A percentile compares a stretch with the other conserved stretches of the same genome.
Conservation (phyloP, 2,888 invertebrate species). For the Xanthia togata region DNA sequence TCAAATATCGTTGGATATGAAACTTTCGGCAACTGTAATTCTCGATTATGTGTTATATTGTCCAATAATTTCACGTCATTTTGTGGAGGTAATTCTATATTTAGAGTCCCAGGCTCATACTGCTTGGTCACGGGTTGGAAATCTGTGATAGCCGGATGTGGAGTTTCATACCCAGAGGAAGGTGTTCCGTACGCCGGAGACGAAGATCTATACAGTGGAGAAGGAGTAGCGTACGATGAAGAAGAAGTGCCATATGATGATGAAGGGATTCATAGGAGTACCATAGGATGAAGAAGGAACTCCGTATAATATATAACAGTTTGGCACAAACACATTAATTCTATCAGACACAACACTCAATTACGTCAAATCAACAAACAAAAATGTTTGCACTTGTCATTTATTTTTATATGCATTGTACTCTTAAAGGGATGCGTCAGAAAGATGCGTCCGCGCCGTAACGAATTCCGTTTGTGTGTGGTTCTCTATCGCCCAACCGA, state of each 20-base stretch:
- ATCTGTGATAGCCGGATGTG: constrained; percentile 71
- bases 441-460: constrained; percentile 63
- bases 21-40: constrained; percentile 83
- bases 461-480: constrained; percentile 67
- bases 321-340: constrained; percentile 23
- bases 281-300: constrained; percentile 64
- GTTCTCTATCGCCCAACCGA: no score
- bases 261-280: constrained; percentile 63
- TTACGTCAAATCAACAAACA: constrained; percentile 29
- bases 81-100: constrained; percentile 76
- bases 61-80: constrained; percentile 76
- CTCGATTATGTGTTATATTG: constrained; percentile 71
- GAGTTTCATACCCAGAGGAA: constrained; percentile 68
- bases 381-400: constrained; percentile 14
- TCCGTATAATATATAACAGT: constrained; percentile 61
- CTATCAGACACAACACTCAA: constrained; percentile 19
- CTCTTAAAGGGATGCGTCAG: constrained; percentile 43
- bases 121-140: constrained; percentile 73
- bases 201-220: constrained; percentile 68
- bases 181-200: constrained; percentile 64
- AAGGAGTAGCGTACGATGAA: constrained; percentile 68
- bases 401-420: constrained; percentile 43
- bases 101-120: constrained; percentile 74
- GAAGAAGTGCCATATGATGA: constrained; percentile 71
- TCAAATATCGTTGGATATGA: constrained; percentile 81